Conservation (phyloP, 2,888 invertebrate species). For the Altica lythri region DNA sequence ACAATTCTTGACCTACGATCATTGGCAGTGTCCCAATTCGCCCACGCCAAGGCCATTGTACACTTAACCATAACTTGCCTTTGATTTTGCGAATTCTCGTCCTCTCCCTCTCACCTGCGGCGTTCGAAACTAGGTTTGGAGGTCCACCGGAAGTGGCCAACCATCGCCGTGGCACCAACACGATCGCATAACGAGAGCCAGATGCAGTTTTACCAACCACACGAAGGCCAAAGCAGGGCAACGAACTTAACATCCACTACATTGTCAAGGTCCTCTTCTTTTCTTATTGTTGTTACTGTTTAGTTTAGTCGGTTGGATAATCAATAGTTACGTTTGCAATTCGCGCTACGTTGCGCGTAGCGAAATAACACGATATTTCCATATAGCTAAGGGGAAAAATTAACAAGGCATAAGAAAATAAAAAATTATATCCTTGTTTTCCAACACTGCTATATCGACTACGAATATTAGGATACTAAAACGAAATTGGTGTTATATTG, state of each 20-base stretch:
- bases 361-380: neutral
- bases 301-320: slow-evolving; percentile 9
- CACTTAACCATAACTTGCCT: neutral
- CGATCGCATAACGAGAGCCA: slow-evolving; percentile 17
- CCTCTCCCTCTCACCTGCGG: neutral
- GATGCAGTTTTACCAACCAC: slow-evolving; percentile 17
- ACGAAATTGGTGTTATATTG: neutral
- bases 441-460: too few species aligned
- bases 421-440: too few species aligned
- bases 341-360: slow-evolving; percentile 12
- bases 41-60: slow-evolving; percentile 7
- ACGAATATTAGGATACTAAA: neutral
- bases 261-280: slow-evolving; percentile 31
- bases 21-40: slow-evolving; percentile 1
- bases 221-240: slow-evolving; percentile 29
- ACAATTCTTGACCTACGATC: slow-evolving; percentile 5
- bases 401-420: too few species aligned
- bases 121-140: slow-evolving; percentile 33
- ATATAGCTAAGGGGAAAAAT: neutral
- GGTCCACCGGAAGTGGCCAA: slow-evolving; percentile 31
- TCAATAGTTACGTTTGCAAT: slow-evolving; percentile 13
- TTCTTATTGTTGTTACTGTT: slow-evolving; percentile 13
- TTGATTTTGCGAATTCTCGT: neutral
- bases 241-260: slow-evolving; percentile 22
- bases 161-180: slow-evolving; percentile 8